Percentiles rank a stretch among this genome's conserved stretches.
Evolutionary conservation across 2,113 vertebrate genomes (phyloP).

Genomic region (Polypterus bichir): DNA sequence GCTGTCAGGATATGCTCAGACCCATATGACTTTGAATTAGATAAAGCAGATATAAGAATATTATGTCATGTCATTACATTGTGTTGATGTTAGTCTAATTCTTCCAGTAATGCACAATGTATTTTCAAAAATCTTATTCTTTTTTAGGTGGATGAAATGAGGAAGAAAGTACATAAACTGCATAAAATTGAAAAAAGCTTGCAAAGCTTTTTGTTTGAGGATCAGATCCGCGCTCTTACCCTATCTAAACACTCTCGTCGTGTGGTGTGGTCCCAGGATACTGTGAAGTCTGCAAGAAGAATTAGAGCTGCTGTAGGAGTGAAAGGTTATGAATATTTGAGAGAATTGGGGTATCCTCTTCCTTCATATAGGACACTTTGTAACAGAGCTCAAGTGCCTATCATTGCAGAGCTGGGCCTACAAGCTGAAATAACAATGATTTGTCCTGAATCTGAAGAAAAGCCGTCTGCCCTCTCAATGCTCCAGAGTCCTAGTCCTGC

Average conservation of each 20-base stretch:
- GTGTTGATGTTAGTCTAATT: too few relatives aligned
- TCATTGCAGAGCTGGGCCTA: slow-evolving; percentile 49
- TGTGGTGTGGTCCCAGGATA: slow-evolving; percentile 57
- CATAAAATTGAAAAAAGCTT: slow-evolving; percentile 56
- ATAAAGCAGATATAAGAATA: too few relatives aligned
- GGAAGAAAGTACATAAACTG: slow-evolving; percentile 53
- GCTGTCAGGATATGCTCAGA: too few relatives aligned
- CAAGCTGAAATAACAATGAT: slow-evolving; percentile 54
- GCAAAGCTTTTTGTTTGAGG: slow-evolving; percentile 55
- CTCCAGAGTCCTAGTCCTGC: background rate
- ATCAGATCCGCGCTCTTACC: slow-evolving; percentile 56
- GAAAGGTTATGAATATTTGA: slow-evolving; percentile 56
- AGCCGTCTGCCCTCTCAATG: background rate
- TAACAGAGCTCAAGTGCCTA: slow-evolving; percentile 56
- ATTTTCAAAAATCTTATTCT: background rate
- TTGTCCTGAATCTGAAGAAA: slow-evolving; percentile 13
- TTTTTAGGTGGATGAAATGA: slow-evolving; percentile 55
- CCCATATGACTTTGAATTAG: too few relatives aligned
- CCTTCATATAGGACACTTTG: slow-evolving; percentile 60
- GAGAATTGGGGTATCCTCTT: slow-evolving; percentile 57
- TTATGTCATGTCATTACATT: too few relatives aligned
- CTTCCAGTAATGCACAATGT: too few relatives aligned
- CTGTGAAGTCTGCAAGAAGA: slow-evolving; percentile 49
- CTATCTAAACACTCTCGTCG: slow-evolving; percentile 54
- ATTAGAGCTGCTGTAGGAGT: slow-evolving; percentile 52